Evolutionary conservation across 2,113 vertebrate genomes (phyloP), one percentile per base, ranked within the genome.

Genomic region (Cercopithecus mona): DNA sequence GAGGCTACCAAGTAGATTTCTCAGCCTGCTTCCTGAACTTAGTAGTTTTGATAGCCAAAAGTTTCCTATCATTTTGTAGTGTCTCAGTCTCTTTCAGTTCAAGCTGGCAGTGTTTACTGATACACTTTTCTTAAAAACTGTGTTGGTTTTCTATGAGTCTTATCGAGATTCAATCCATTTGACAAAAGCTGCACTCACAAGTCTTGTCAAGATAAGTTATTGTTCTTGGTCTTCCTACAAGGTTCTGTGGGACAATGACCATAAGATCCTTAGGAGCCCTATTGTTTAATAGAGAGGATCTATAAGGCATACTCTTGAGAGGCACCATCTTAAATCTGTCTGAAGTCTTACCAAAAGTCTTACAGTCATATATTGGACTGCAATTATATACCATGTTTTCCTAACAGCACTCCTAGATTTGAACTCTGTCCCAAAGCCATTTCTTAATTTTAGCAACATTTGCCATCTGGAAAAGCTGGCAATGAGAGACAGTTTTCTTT

Each of bases 361-460:
- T 90, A 61, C 4, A 86, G 43, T 87, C 32, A n/a, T 32, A 40
- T 72, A 11, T 59, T 91, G 18, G 27, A 66, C 64, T 90, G 76
- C 81, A 81, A 66, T 66, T 90, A 68, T 76, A 75, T 17, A 68
- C 48, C 12, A 16, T 59, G 17, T 86, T 57, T 75, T 70, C 59
- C 40, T 78, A 20, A 68, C 22, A 78, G 22, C 8, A 23, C 38
- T 2, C 1, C 27, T 88, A 57, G 40, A 68, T 88, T 83, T 78
- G 32, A 96, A 79, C 80, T 89, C 79, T 95, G 12, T n/a, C 27
- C 13, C 20, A 17, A 79, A 59, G n/a, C 32, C 50, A 79, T 61
- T 83, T 96, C 35, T 83, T 89, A 72, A 84, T 83, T 83, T 96
- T 93, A 90, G 50, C 40, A 50, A 35, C 40, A 64, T 81, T 87